Evolutionary conservation across 2,888 invertebrate genomes (phyloP), one percentile per base, ranked within the genome.

Genomic region (Dasysyrphus tricinctus): DNA sequence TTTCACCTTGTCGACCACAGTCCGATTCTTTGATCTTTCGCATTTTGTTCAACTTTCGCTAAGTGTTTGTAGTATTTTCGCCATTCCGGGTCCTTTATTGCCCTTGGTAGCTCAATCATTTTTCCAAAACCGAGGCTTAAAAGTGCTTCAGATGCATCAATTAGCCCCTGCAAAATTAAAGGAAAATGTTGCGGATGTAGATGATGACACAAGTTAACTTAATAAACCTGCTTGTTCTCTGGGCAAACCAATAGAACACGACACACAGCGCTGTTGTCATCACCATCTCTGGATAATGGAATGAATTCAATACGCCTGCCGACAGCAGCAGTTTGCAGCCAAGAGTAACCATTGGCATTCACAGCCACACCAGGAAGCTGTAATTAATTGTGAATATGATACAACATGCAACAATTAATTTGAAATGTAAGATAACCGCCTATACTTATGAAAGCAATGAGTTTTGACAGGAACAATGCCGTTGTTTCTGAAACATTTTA

Each of bases 271-370:
- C 90, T 93, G 54, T 93, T 91, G 63, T 90, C 90, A 1, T 91
- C 89, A 51, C 89, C 91, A 37, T 90, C 88, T 63, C 90, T 90
- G 32, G 90, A 90, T 6, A 94, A 57, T 14, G 94, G 94, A 88
- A 93, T 88, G 88, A 93, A 93, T 87, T 91, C 91, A 34, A 94
- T 90, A 63, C 90, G 89, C 7, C 93, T 92, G 24, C 92, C 93
- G 39, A 91, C 89, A 6, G 93, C 90, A 59, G 94, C 91, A 65
- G 92, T 92, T 88, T 94, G 93, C 70, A 94, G 89, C 94, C 94
- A 94, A 0, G 92, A 91, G 72, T 90, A 91, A 2, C 92, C 92
- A 87, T 92, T 92, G 16, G 91, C 90, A 85, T 92, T 92, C 5
- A 92, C 90, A 3, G 88, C 85, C 6, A 92, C 90, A 3, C 92